Base-by-base conservation (phyloP, 2,113 vertebrate genomes). In the Sceloporus undulatus region DNA sequence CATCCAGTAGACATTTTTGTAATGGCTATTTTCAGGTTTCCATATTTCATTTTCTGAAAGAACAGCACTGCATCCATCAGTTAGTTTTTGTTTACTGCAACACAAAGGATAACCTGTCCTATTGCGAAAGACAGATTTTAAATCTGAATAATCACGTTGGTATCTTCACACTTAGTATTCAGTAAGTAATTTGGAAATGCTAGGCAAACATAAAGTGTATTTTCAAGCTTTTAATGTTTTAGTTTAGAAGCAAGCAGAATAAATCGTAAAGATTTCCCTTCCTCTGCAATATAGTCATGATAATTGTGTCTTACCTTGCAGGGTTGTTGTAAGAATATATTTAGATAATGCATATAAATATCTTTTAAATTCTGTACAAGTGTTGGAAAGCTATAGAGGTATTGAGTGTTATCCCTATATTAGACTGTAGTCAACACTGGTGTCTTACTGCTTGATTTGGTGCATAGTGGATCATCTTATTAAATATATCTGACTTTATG, bases 401-500 rank as follows among this genome's bases (percentile, higher is more conserved):
- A 68, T 68, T 68, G 65, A 23, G 19, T 25, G 65, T 13, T 71
- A 71, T 14, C 8, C 8, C 29, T 73, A 4, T 73, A 0, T 2
- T n/a, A 71, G 34, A 70, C 73, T 14, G 14, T 7, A 40, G 27
- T 21, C 16, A 9, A 75, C 54, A 0, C 0, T 23, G 29, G 42
- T 3, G n/a, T 23, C 40, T 25, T 21, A 5, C 9, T 65, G 2
- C 21, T 25, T 27, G 23, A 19, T 34, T 2, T 23, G 40, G 6
- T 8, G 48, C 4, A 1, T 48, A 48, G 48, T 48, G 48, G 2
- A 7, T 62, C 16, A 7, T 29, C 59, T 91, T 42, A 34, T 52
- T 21, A 16, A 0, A 19, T 5, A 0, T 16, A 10, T 13, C 27
- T 74, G 14, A 42, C 8, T 2, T 9, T 9, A 13, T 4, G 38